Evolutionary conservation across 2,888 invertebrate species (phyloP), one percentile per base, ranked within the genome.

Genomic region (Eucera pruinosa): DNA sequence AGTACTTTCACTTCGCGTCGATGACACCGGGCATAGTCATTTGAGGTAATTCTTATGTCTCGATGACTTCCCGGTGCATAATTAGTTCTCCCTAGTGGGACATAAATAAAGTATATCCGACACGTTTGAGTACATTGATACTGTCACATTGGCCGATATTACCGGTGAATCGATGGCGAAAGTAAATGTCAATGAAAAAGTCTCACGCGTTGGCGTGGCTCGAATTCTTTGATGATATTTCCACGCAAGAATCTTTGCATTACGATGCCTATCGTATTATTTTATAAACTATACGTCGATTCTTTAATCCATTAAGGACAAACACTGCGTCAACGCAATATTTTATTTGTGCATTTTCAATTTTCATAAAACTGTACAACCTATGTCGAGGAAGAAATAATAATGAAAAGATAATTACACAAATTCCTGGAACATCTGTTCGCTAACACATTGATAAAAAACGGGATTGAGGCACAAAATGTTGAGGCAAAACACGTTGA

Each of bases 131-230:
- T 30, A 20, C 58, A 33, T 78, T 67, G 64, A 68, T 64, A 50
- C 64, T 39, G 57, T 69, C 65, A 50, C 60, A 61, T 55, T 65
- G 47, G 57, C 57, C 57, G 57, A 61, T 60, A 73, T 78, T 64
- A 27, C 43, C 45, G 55, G 65, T 27, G 47, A 73, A 73, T 69
- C 65, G 73, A 69, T 62, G 69, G 73, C 73, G 73, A 78, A 80
- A 80, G 73, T 78, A 80, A 78, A 69, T 62, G 74, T 60, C 78
- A 75, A 67, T 80, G 64, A 61, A 80, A 80, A 47, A 41, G 60
- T 54, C 36, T 23, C 74, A 75, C 50, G 55, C 60, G 80, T 78
- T 58, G 78, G 80, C 80, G 80, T 64, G 39, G 41, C 36, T 64
- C 27, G 57, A 66, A 79, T 79, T 60, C 61, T 61, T 52, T n/a